A percentile compares a stretch with the other conserved stretches of the same genome.
These are phyloP conservation scores for Artibeus jamaicensis DNA, from an alignment of 2,797 vertebrate genomes.

Conservation along the genomic window DNA sequence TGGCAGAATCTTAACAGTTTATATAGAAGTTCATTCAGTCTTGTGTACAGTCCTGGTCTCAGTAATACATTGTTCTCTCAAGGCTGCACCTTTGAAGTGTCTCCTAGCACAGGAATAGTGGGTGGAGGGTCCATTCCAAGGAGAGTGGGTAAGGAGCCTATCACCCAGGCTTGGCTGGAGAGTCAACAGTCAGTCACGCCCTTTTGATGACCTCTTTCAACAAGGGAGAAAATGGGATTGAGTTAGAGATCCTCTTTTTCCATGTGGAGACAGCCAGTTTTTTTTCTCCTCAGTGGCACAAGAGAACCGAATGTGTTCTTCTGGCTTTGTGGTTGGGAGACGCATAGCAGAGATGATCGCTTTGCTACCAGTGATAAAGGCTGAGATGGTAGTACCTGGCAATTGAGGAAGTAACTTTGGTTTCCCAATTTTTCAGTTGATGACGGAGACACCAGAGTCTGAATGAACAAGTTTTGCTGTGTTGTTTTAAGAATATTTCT, in stretches of 20 bases:
- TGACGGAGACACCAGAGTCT: background rate
- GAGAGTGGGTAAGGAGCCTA: background rate
- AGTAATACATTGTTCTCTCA: background rate
- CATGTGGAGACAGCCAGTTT: background rate
- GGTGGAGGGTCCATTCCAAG: background rate
- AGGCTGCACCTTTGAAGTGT: background rate
- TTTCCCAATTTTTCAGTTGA: background rate
- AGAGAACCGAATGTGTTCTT: background rate
- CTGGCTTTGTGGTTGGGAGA: background rate
- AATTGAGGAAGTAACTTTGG: background rate
- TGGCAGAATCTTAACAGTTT: background rate
- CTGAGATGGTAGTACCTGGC: background rate
- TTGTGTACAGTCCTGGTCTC: background rate
- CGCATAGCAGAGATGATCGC: background rate
- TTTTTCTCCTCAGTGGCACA: background rate
- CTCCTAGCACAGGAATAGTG: background rate
- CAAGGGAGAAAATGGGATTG: background rate
- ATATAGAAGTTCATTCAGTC: background rate
- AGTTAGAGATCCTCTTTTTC: background rate
- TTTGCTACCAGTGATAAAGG: background rate
- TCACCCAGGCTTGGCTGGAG: background rate
- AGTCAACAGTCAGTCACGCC: background rate
- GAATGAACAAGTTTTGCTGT: background rate
- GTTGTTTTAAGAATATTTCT: background rate
- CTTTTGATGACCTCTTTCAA: background rate